Evolutionary conservation across 2,797 vertebrate genomes (phyloP), one percentile per base, ranked within the genome.

Genomic region (Manis pentadactyla): DNA sequence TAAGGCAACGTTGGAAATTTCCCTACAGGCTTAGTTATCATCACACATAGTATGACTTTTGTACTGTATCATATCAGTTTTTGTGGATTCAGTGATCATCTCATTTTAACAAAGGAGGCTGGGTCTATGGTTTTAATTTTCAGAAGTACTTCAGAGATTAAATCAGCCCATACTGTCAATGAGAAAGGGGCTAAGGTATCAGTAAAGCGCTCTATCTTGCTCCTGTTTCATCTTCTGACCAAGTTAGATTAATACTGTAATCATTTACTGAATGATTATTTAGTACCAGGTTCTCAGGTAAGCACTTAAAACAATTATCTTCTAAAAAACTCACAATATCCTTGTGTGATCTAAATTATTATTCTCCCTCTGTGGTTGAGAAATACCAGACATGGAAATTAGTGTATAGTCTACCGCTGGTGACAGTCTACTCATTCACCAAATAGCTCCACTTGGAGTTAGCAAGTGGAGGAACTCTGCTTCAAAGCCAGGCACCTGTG

Each of bases 281-380:
- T 89, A 87, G 53, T 73, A 23, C 42, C 51, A 89, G 31, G 7
- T 89, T 78, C 61, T 89, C 42, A 73, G 68, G 12, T 93, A 92
- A 63, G 34, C 68, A 86, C 71, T 86, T 92, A 82, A 89, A 77
- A 92, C 85, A 96, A 93, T 83, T 84, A 77, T 55, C 49, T 81
- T 2, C 77, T 77, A 77, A 90, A 73, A 87, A 94, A 82, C 77
- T 94, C 31, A 61, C 4, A 71, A 0, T 11, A 77, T 39, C 7
- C 25, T 17, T 85, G 2, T 64, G 37, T 75, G 7, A 15, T 64
- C 37, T 59, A 7, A 85, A 49, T 71, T 84, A 68, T 71, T 81
- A 69, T 74, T 12, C 10, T 68, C 5, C 49, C 15, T 66, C 77
- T 94, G 31, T 8, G 66, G 8, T 53, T 82, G 39, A 66, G 46